Base-by-base conservation (phyloP, 1,140 invertebrate genomes). In the Drosophila biarmipes region DNA sequence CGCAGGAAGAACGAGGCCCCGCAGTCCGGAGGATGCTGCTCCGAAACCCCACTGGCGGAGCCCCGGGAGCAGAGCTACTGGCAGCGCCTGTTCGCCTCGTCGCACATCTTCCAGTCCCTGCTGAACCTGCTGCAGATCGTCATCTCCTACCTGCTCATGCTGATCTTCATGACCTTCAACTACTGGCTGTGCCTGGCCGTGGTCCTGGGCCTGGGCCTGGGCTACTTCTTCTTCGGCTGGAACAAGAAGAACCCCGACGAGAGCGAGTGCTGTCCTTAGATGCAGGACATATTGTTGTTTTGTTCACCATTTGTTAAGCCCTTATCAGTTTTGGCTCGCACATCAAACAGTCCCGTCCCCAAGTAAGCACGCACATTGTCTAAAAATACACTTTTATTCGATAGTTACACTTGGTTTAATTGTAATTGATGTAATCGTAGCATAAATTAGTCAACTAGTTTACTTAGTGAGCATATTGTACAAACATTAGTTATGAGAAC, bases 81-180 rank as follows among this genome's bases (percentile, higher is more conserved):
- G 55, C 45, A 90, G 43, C 77, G 69, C 12, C 62, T 92, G 34
- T 71, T 85, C n/a, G 71, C 58, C 17, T 57, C 46, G 6, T 29
- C 78, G 2, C 98, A 99, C 92, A 92, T 95, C 7, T 92, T 96
- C 21, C 98, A 99, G 92, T 98, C 98, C 0, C 73, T 95, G 0
- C 93, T 99, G 1, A 98, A 99, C 92, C 94, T 98, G 61, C 58
- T 99, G 2, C 98, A 99, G 92, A 95, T 99, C 34, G 94, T 96
- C 0, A 92, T 98, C 19, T 97, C 97, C 17, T 99, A 99, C 92
- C 95, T 98, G 79, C 94, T 99, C 14, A 99, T 99, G 98, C 93
- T 99, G 92, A 96, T 99, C 62, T 98, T 99, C 93, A 99, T 99
- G 98, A 99, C 97, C 0, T 99, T 97, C 94, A 99, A 99, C 92